Conservation (phyloP, 2,888 invertebrate genomes). For the Melipona beecheii region DNA sequence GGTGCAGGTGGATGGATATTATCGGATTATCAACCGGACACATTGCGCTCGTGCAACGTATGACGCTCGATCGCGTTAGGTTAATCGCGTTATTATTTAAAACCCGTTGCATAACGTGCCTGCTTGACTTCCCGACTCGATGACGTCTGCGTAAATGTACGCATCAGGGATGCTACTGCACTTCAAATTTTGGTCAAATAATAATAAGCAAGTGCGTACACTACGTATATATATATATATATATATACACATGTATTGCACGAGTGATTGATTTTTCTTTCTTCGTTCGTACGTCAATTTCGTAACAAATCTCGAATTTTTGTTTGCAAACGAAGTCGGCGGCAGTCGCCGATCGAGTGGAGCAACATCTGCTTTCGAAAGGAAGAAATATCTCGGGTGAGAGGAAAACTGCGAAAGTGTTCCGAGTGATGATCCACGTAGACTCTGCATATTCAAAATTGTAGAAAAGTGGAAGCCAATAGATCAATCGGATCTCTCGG, state of each 20-base stretch:
- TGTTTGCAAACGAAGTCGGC: too few relatives aligned
- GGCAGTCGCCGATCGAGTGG: not conserved
- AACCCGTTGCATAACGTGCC: conserved; percentile 27
- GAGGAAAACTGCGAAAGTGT: not conserved
- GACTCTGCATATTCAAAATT: conserved; percentile 30
- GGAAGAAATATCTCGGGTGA: not conserved
- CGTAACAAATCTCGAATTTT: not conserved
- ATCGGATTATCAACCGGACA: conserved; percentile 64
- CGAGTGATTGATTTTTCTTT: too few relatives aligned
- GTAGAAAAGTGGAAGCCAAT: conserved; percentile 47
- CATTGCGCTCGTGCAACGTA: conserved; percentile 38
- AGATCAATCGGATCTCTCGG: conserved; percentile 61
- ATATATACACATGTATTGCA: too few relatives aligned
- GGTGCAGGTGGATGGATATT: conserved; percentile 58
- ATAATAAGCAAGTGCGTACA: not conserved
- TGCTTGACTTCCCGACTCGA: conserved; percentile 4
- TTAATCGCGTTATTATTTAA: conserved; percentile 67
- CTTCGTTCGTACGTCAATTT: not conserved
- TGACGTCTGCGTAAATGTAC: conserved; percentile 2
- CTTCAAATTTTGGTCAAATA: not conserved
- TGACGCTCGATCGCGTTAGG: conserved; percentile 57
- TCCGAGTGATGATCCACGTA: not conserved
- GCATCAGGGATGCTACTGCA: not conserved
- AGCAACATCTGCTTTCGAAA: not conserved
- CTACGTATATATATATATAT: not conserved